phyloP scores from a whole-genome alignment of 2,888 invertebrate species.

The Tridacna crocea region DNA sequence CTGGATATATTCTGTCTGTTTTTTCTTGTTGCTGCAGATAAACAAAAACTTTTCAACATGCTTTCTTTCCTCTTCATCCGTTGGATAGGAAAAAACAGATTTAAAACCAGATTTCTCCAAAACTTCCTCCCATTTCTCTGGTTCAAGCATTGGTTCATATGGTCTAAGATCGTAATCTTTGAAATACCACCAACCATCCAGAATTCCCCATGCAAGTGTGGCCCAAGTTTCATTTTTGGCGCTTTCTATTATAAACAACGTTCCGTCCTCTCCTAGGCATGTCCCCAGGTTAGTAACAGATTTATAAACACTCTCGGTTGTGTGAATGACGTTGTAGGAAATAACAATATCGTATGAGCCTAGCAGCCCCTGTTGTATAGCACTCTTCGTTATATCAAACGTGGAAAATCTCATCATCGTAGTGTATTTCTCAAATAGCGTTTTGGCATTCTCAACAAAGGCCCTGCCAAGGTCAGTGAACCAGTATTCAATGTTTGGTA shows the following conservation, averaged over 20 bases:
- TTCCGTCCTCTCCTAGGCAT: not conserved
- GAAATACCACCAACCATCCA: constrained; percentile 9
- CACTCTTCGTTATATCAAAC: constrained; percentile 5
- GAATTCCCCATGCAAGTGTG: constrained; percentile 1
- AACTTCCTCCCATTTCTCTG: constrained; percentile 10
- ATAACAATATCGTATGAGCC: constrained; percentile 1
- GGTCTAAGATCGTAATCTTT: not conserved
- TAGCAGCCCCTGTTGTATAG: not conserved
- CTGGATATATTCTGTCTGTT: not conserved
- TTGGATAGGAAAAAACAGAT: not conserved
- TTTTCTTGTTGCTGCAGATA: constrained; percentile 1
- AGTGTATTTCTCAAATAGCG: not conserved
- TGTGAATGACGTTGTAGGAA: constrained; percentile 9
- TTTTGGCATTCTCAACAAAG: constrained; percentile 4
- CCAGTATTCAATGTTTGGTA: constrained; percentile 7
- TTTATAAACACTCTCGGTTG: constrained; percentile 5
- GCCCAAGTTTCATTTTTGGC: constrained; percentile 7
- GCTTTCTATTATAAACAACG: not conserved
- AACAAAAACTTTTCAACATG: constrained; percentile 7
- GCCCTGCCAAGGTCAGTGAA: constrained; percentile 4
- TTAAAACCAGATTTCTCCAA: not conserved
- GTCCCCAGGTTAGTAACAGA: not conserved
- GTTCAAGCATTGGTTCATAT: constrained; percentile 7
- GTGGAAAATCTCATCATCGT: constrained; percentile 8
- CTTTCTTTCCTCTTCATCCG: not conserved